Conservation (phyloP, 53 echinoderm and acorn worm species). For the Echinarachnius parma region DNA sequence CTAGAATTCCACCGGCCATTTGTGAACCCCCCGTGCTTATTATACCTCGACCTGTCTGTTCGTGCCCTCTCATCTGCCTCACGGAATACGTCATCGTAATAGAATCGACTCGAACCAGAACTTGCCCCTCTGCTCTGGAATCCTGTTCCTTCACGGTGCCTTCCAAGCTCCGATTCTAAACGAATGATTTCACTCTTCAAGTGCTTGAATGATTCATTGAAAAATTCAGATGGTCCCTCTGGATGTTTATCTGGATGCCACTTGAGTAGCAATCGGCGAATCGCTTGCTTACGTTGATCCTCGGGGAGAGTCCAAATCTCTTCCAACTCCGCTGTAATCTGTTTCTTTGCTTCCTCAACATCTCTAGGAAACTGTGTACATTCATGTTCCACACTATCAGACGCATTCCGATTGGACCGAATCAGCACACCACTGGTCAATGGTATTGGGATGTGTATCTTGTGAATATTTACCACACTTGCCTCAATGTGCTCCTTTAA, state of each 20-base stretch:
- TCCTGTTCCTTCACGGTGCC: too few relatives aligned
- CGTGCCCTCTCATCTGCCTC: slow-evolving; percentile 3
- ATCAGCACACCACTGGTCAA: neutral
- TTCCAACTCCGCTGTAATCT: slow-evolving; percentile 27
- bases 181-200: slow-evolving; percentile 34
- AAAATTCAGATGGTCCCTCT: slow-evolving; percentile 20
- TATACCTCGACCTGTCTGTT: slow-evolving; percentile 10
- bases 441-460: slow-evolving; percentile 18
- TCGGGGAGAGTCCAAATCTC: slow-evolving; percentile 42
- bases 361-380: too few relatives aligned
- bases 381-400: neutral
- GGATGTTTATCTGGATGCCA: slow-evolving; percentile 64
- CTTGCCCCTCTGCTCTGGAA: too few relatives aligned
- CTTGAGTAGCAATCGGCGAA: slow-evolving; percentile 36
- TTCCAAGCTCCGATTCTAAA: too few relatives aligned
- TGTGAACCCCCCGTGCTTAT: slow-evolving; percentile 1
- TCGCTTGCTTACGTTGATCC: slow-evolving; percentile 1
- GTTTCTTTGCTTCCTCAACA: slow-evolving; percentile 25
- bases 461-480: slow-evolving; percentile 26
- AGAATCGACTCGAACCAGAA: too few relatives aligned
- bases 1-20: neutral
- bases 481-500: neutral
- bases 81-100: slow-evolving; percentile 5
- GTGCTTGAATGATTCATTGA: slow-evolving; percentile 48
- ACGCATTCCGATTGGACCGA: neutral